Evolutionary conservation across 2,888 invertebrate genomes (phyloP), one percentile per base, ranked within the genome.

Genomic region (Phyto melanocephala): DNA sequence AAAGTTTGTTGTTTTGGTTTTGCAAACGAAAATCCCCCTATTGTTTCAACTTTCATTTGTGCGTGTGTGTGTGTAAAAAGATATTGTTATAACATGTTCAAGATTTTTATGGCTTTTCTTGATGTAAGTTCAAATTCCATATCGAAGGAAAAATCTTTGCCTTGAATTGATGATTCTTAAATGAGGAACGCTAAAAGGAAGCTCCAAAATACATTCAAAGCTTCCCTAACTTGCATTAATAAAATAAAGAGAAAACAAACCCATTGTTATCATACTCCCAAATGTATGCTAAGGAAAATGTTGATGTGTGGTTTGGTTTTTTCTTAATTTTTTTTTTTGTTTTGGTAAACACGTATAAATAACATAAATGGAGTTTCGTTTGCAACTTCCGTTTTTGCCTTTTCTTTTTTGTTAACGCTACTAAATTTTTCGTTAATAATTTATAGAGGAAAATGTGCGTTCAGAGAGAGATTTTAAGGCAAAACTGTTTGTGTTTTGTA

Each of bases 361-460:
- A 24, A 40, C 20, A 52, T 22, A 6, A 52, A 5, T 52, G 22
- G 6, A 20, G 22, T 67, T 33, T 45, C 28, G 28, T 62, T 35
- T 42, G 13, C 6, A 5, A 28, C 28, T 28, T 28, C 17, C 28
- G 47, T 56, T 35, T 35, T 8, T 42, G 28, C 17, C 47, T 42
- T 20, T 5, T 78, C 45, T 54, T 45, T 67, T 50, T 50, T 63
- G 63, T 33, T 62, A 70, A 74, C 47, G 45, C 62, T 24, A 47
- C 74, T n/a, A 42, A 77, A 71, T 74, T 52, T 56, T 77, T 50
- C 67, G 20, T 89, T 89, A 89, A 89, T 89, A 89, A 89, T 89
- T 89, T 87, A 89, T 89, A 86, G 86, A 88, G 85, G 89, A 89
- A 89, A 89, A 89, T 89, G 89, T 89, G 90, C 87, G 87, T 87